Evolutionary conservation across 2,113 vertebrate species (phyloP).

Genomic region (Dinomys branickii): DNA sequence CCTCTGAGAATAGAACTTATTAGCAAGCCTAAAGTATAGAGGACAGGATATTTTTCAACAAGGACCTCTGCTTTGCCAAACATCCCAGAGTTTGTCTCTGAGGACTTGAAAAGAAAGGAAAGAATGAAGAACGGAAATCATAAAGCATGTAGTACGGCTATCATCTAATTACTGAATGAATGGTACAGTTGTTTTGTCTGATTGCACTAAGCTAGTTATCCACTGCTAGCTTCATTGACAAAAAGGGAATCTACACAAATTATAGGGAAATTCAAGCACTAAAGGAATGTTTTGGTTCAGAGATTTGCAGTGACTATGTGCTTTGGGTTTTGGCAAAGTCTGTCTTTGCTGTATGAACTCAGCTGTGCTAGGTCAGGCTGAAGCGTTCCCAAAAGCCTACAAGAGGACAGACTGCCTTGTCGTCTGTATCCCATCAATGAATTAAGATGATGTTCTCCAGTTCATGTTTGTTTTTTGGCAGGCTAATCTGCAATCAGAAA

Average conservation of each 20-base stretch:
- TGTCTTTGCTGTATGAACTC: slow-evolving; percentile 87
- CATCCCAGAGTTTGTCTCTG: slow-evolving; percentile 85
- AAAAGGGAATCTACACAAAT: slow-evolving; percentile 89
- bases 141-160: slow-evolving; percentile 86
- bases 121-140: slow-evolving; percentile 88
- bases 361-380: slow-evolving; percentile 86
- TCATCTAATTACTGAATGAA: slow-evolving; percentile 90
- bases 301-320: slow-evolving; percentile 88
- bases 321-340: slow-evolving; percentile 86
- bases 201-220: slow-evolving; percentile 86
- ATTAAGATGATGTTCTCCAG: slow-evolving; percentile 91
- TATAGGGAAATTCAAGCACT: slow-evolving; percentile 88
- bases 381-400: slow-evolving; percentile 87
- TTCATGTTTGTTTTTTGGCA: slow-evolving; percentile 90
- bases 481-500: slow-evolving; percentile 88
- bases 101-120: slow-evolving; percentile 87
- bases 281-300: slow-evolving; percentile 89
- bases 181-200: slow-evolving; percentile 89
- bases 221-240: slow-evolving; percentile 89
- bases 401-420: slow-evolving; percentile 89
- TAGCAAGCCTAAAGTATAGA: slow-evolving; percentile 81
- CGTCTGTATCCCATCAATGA: slow-evolving; percentile 92
- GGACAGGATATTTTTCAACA: slow-evolving; percentile 85
- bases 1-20: slow-evolving; percentile 84
- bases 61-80: slow-evolving; percentile 84